Evolutionary conservation across 2,888 invertebrate species (phyloP).

Genomic region (Ecdyonurus torrentis): DNA sequence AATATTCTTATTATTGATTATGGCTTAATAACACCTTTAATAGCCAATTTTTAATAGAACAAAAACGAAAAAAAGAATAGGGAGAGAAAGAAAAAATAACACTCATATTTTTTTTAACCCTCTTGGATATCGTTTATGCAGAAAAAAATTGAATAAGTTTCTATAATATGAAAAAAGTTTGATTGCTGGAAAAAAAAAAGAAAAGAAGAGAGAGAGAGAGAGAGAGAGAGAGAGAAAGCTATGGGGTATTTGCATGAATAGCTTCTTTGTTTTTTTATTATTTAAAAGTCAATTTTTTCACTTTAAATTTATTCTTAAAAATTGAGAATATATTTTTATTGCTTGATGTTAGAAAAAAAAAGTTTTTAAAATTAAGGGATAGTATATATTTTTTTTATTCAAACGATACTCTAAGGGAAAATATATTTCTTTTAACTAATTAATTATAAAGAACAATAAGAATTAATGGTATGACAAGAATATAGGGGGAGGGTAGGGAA

Average conservation of each 20-base stretch:
- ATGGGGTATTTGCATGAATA: not conserved
- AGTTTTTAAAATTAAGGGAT: too few relatives aligned
- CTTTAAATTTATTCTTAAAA: not conserved
- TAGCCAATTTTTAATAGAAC: too few relatives aligned
- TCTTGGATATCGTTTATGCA: not conserved
- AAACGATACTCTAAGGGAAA: too few relatives aligned
- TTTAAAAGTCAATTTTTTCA: not conserved
- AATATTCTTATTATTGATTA: not conserved
- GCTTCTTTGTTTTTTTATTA: not conserved
- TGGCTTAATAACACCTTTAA: not conserved
- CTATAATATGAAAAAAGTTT: not conserved
- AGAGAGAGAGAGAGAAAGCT: too few relatives aligned
- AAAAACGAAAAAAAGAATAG: not conserved
- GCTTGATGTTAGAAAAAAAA: too few relatives aligned
- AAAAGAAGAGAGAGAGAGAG: too few relatives aligned
- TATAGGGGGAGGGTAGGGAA: too few relatives aligned
- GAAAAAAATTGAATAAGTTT: not conserved
- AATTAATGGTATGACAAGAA: too few relatives aligned
- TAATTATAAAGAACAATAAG: too few relatives aligned
- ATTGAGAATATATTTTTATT: not conserved
- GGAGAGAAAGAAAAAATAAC: not conserved
- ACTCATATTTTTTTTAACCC: not conserved
- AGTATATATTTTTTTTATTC: too few relatives aligned
- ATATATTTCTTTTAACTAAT: too few relatives aligned
- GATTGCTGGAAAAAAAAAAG: not conserved